Evolutionary conservation across 1,140 invertebrate genomes (phyloP), one percentile per base, ranked within the genome.

Genomic region (Trichonephila clavipes): DNA sequence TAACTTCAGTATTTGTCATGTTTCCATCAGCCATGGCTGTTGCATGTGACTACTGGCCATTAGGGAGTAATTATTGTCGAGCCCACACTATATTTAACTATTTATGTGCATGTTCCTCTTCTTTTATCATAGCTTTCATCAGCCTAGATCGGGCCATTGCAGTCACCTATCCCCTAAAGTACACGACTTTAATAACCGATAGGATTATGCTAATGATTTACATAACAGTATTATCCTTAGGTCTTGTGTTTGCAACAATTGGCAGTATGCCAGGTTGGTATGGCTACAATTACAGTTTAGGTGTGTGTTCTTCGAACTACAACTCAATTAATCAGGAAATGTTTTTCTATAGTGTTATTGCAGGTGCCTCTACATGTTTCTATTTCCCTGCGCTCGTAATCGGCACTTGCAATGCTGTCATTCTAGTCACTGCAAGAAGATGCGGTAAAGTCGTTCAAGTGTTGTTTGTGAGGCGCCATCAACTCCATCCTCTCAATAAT

Each of bases 71-170:
- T 12, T 2, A 19, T 12, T 94, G 94, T 18, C 40, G 59, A 16
- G 19, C 92, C 3, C 90, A 92, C 6, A 59, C 90, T 6, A 19
- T 19, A 19, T 28, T 91, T 19, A 82, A 88, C n/a, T 94, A 93
- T 83, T 59, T 40, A 19, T 83, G 81, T 8, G 19, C 59, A 1
- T 85, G 77, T 28, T 83, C 72, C 51, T 94, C 94, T 24, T 92
- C 82, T 1, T 82, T 92, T 18, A 88, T 69, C 19, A 44, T 94
- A 12, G 44, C 86, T 10, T 14, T 92, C 4, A 93, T 94, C 59
- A 92, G 85, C 44, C 21, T 94, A 6, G 94, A 94, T 83, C 34
- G 94, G 34, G 90, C 90, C 0, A 66, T 92, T 18, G 94, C 94
- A 6, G 90, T 94, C 28, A 51, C 40, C 14, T 69, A 88, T 66